These are phyloP conservation scores for Ichneumoninae sp. DNA, from an alignment of 2,888 invertebrate genomes.

Conservation along the genomic window DNA sequence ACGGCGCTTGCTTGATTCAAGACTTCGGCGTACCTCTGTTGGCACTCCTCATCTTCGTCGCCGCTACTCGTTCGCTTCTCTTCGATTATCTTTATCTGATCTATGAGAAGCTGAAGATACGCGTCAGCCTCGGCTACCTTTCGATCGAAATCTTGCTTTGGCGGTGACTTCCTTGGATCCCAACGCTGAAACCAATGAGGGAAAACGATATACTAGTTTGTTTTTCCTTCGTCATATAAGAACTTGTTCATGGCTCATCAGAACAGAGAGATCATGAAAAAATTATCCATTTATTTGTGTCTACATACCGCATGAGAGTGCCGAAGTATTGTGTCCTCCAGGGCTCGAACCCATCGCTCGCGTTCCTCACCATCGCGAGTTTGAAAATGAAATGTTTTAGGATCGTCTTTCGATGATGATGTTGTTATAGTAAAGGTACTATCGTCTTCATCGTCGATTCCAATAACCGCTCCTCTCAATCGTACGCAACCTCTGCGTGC, in stretches of 20 bases:
- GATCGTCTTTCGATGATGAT: conserved; percentile 90
- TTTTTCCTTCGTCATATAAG: background rate
- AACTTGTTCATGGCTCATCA: background rate
- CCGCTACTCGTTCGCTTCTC: conserved; percentile 73
- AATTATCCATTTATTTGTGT: conserved; percentile 4
- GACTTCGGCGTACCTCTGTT: conserved; percentile 76
- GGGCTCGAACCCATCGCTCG: conserved; percentile 97
- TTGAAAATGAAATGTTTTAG: conserved; percentile 99
- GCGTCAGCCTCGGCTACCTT: conserved; percentile 98
- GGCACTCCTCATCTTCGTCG: conserved; percentile 76
- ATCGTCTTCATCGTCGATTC: conserved; percentile 99
- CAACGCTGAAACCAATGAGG: conserved; percentile 82
- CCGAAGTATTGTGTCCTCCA: conserved; percentile 96
- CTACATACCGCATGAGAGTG: conserved; percentile 88
- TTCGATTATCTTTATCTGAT: conserved; percentile 91
- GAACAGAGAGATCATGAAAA: background rate
- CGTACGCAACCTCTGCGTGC: conserved; percentile 98
- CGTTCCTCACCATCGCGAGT: conserved; percentile 97
- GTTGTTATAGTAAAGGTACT: conserved; percentile 98
- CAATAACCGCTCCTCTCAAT: conserved; percentile 98
- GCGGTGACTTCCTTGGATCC: conserved; percentile 86
- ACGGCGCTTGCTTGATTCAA: conserved; percentile 88
- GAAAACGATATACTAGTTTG: background rate
- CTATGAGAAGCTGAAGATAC: conserved; percentile 97
- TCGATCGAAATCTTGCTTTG: conserved; percentile 90